Conservation (phyloP, 2,888 invertebrate species). For the Galerucella nymphaeae region DNA sequence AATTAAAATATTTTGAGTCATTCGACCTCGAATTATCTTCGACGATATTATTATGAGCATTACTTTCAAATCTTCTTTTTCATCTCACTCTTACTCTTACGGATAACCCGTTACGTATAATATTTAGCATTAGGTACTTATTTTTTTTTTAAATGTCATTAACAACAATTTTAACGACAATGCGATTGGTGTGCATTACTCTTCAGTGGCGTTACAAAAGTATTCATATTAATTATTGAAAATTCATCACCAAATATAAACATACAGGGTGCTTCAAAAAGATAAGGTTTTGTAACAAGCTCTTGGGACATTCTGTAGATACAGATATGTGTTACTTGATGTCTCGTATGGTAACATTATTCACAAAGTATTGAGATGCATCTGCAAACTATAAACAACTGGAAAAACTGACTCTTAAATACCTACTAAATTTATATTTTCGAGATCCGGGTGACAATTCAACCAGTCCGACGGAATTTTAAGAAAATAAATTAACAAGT, state of each 20-base stretch:
- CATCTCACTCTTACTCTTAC: background rate
- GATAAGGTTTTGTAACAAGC: no score
- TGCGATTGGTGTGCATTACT: background rate
- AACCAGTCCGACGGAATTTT: background rate
- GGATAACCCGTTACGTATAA: conserved; percentile 5
- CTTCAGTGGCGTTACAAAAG: background rate
- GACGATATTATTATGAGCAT: conserved; percentile 6
- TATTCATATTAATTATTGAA: background rate
- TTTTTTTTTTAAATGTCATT: background rate
- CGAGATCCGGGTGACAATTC: conserved; percentile 13
- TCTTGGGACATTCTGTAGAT: no score
- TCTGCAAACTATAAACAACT: background rate
- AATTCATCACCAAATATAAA: no score
- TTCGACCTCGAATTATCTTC: conserved; percentile 11
- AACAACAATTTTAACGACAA: conserved; percentile 1
- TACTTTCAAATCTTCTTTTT: conserved; percentile 13
- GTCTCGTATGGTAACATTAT: background rate
- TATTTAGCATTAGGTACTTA: background rate
- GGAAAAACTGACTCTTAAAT: background rate
- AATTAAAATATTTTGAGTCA: background rate
- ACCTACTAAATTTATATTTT: background rate
- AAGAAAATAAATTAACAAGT: conserved; percentile 7
- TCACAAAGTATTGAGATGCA: background rate
- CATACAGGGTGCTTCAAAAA: no score
- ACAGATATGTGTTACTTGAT: background rate